A percentile compares a stretch with the other conserved stretches of the same genome.
These are phyloP conservation scores for Probosciger aterrimus DNA, from an alignment of 2,113 vertebrate genomes.

Conservation along the genomic window DNA sequence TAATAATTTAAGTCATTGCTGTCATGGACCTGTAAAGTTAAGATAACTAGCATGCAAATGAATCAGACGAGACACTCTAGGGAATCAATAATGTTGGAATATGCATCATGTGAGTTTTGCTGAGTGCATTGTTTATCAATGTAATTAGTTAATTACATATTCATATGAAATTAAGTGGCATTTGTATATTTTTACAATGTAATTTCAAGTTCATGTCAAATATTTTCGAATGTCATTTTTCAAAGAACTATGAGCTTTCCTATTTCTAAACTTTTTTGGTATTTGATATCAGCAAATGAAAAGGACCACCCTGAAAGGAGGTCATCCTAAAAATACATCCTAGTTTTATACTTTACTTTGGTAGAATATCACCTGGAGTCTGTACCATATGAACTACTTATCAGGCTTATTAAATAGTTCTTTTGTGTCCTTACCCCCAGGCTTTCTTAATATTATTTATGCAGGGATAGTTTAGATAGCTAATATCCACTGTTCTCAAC, in stretches of 20 bases:
- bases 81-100: not conserved
- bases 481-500: not conserved
- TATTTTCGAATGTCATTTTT: not conserved
- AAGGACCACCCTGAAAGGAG: not conserved
- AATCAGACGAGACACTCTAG: not conserved
- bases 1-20: not conserved
- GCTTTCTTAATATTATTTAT: not conserved
- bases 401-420: not conserved
- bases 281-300: not conserved
- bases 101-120: not conserved
- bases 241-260: not conserved
- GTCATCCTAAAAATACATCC: not conserved
- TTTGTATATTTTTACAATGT: not conserved
- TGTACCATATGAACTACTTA: not conserved
- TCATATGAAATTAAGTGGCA: not conserved
- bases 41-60: not conserved
- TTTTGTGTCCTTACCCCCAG: not conserved
- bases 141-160: not conserved
- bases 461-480: not conserved
- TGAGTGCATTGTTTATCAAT: not conserved
- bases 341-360: not conserved
- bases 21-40: not conserved
- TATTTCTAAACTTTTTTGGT: not conserved
- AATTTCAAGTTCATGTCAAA: not conserved
- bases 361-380: not conserved